Evolutionary conservation across 2,888 invertebrate species (phyloP).

Genomic region (Monoplex corrugatus): DNA sequence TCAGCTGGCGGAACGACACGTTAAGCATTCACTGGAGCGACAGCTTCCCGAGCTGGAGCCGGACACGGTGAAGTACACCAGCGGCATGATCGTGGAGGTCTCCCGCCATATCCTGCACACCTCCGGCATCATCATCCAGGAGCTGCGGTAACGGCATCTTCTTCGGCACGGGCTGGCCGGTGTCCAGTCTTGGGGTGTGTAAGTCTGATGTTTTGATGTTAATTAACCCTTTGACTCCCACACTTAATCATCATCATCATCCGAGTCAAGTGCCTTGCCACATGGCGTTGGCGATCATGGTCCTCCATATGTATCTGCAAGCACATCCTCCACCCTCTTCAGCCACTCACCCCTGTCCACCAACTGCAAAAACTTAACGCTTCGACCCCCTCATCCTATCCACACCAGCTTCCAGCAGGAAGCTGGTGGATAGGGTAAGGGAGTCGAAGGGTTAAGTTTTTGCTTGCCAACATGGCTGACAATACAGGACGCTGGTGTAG

Average conservation of each 20-base stretch:
- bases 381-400: too few relatives aligned
- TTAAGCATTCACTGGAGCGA: constrained; percentile 60
- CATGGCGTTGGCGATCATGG: neutral
- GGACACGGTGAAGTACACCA: constrained; percentile 63
- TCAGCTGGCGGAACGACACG: constrained; percentile 61
- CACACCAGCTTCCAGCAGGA: too few relatives aligned
- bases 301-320: neutral
- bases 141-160: constrained; percentile 44
- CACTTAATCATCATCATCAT: too few relatives aligned
- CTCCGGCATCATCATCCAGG: constrained; percentile 57
- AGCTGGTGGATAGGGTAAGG: too few relatives aligned
- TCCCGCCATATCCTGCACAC: constrained; percentile 55
- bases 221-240: too few relatives aligned
- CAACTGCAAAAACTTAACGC: too few relatives aligned
- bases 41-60: constrained; percentile 59
- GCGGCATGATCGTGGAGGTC: constrained; percentile 59
- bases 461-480: too few relatives aligned
- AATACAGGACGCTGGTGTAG: too few relatives aligned
- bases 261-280: neutral
- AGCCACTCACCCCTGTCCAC: too few relatives aligned
- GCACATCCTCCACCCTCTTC: neutral
- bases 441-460: too few relatives aligned
- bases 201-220: too few relatives aligned
- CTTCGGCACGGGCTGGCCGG: neutral
- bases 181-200: neutral